Conservation (phyloP, 2,797 vertebrate genomes). For the Bucorvus abyssinicus region DNA sequence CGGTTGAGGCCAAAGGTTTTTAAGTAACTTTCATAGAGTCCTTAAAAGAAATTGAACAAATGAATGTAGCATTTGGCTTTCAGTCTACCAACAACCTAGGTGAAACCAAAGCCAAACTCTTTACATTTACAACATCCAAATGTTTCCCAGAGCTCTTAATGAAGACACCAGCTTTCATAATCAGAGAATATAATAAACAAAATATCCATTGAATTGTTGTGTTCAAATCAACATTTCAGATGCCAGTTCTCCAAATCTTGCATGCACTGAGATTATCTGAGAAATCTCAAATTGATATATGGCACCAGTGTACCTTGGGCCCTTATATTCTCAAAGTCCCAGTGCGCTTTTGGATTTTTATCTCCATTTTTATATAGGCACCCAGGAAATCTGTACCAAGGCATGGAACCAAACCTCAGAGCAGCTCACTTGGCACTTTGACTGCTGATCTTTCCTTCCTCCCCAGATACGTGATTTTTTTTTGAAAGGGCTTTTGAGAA, state of each 20-base stretch:
- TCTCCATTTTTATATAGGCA: background rate
- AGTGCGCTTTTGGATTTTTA: background rate
- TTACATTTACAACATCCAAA: background rate
- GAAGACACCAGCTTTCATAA: background rate
- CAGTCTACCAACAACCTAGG: background rate
- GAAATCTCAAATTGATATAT: background rate
- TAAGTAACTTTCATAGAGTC: too few relatives aligned
- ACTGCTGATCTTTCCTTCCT: background rate
- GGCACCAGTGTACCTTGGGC: background rate
- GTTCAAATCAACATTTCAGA: background rate
- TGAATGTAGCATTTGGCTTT: background rate
- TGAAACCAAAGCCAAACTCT: background rate
- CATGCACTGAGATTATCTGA: background rate
- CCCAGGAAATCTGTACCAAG: background rate
- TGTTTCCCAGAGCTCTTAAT: background rate
- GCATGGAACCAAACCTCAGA: background rate
- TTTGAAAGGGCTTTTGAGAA: background rate
- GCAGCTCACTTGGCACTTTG: background rate
- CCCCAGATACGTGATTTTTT: background rate
- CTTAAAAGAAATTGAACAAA: too few relatives aligned
- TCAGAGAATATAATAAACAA: background rate
- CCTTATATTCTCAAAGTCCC: background rate
- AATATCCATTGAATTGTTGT: background rate
- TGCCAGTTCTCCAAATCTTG: background rate
- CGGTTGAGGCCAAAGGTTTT: too few relatives aligned